Conservation (phyloP, 2,797 vertebrate species). For the Mareca strepera region DNA sequence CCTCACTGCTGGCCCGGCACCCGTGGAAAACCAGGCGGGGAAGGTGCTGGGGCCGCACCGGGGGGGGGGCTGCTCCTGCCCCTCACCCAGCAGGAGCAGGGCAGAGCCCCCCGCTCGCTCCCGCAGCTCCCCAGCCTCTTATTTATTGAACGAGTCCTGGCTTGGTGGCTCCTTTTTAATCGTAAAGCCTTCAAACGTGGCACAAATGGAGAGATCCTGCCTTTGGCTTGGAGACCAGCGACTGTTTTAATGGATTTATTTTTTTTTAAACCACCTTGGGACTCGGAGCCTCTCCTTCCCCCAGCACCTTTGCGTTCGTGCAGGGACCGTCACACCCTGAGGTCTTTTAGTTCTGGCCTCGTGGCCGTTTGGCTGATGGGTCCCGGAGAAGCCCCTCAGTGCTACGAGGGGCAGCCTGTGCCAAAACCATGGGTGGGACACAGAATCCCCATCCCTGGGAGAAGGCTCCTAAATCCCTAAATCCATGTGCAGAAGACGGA, state of each 20-base stretch:
- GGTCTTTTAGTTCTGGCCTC: background rate
- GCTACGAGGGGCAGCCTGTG: background rate
- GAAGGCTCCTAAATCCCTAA: background rate
- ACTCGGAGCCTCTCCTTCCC: background rate
- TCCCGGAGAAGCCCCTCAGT: background rate
- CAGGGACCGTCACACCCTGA: background rate
- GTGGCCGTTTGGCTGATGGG: accelerated
- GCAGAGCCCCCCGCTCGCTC: accelerated
- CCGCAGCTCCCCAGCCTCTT: background rate
- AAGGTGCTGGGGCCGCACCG: too few relatives aligned
- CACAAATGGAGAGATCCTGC: background rate
- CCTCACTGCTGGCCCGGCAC: background rate
- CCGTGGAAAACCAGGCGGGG: background rate
- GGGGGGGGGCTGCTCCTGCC: too few relatives aligned
- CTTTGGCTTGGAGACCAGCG: background rate
- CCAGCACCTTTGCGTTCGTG: background rate
- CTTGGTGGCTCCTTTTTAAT: background rate
- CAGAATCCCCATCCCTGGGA: background rate
- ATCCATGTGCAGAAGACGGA: accelerated
- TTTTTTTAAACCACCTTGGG: background rate
- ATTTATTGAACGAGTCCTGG: background rate
- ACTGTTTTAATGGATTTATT: background rate
- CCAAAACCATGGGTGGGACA: background rate
- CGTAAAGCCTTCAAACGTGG: background rate
- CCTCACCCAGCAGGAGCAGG: background rate